phyloP scores from a whole-genome alignment of 2,113 vertebrate species.

The Daboia siamensis region DNA sequence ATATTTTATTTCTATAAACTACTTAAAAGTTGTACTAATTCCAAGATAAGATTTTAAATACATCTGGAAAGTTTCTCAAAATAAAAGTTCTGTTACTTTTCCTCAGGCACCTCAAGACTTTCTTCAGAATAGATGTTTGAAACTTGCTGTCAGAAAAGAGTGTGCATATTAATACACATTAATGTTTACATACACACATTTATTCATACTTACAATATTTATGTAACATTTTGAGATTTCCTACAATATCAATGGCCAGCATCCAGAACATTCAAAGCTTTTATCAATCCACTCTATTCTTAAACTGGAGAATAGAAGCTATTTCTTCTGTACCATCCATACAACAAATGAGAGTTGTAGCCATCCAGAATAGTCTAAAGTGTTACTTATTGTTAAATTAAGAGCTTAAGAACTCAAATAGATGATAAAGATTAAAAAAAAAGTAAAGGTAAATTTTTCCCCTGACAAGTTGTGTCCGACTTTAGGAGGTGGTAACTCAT shows the following conservation, averaged over 20 bases:
- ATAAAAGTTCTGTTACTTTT: background rate
- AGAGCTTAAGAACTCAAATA: slow-evolving; percentile 57
- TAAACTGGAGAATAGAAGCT: slow-evolving; percentile 24
- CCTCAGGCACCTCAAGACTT: background rate
- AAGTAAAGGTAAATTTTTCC: background rate
- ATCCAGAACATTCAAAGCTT: background rate
- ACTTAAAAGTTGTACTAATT: background rate
- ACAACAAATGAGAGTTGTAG: slow-evolving; percentile 43
- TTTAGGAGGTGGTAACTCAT: background rate
- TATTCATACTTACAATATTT: background rate
- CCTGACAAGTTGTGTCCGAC: background rate
- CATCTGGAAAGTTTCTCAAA: background rate
- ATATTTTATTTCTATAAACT: background rate
- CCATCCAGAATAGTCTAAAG: slow-evolving; percentile 53
- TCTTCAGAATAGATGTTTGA: background rate
- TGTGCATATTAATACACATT: background rate
- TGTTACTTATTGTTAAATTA: slow-evolving; percentile 69
- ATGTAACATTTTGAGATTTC: background rate
- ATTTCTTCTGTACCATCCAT: slow-evolving; percentile 29
- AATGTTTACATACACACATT: background rate
- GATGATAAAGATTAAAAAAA: background rate
- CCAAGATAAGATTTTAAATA: slow-evolving; percentile 34
- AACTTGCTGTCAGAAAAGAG: background rate
- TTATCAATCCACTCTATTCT: background rate
- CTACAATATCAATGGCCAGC: background rate